These are phyloP conservation scores for Trematomus bernacchii DNA, from an alignment of 2,797 vertebrate genomes.

Conservation along the genomic window DNA sequence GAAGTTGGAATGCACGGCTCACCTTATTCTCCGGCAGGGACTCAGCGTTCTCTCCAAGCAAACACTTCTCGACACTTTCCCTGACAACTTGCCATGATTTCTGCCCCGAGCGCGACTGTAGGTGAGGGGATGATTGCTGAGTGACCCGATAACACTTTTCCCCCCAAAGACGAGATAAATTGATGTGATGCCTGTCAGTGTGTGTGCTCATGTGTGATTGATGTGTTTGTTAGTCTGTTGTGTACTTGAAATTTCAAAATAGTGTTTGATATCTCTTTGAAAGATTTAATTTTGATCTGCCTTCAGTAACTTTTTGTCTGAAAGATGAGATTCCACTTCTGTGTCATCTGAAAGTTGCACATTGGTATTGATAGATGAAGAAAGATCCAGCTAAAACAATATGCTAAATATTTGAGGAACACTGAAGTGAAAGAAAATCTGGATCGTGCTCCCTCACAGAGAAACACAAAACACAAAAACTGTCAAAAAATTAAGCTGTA, in stretches of 20 bases:
- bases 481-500: background rate
- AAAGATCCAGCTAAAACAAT: constrained; percentile 3
- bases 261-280: constrained; percentile 32
- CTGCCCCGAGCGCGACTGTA: constrained; percentile 53
- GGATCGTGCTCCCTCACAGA: background rate
- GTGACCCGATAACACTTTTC: constrained; percentile 42
- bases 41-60: constrained; percentile 39
- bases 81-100: constrained; percentile 64
- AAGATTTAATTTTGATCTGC: constrained; percentile 29
- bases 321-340: constrained; percentile 26
- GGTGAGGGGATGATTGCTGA: constrained; percentile 58
- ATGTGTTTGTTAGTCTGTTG: constrained; percentile 19
- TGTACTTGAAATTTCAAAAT: constrained; percentile 9
- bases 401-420: background rate
- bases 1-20: constrained; percentile 45
- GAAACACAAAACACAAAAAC: background rate
- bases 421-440: background rate
- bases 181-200: constrained; percentile 39
- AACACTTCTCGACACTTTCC: constrained; percentile 63
- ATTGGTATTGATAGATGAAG: constrained; percentile 23
- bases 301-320: constrained; percentile 31
- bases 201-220: constrained; percentile 20
- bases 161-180: constrained; percentile 33
- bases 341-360: constrained; percentile 21
- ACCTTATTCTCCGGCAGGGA: constrained; percentile 58